Evolutionary conservation across 2,888 invertebrate genomes (phyloP).

Genomic region (Aquatica leii): DNA sequence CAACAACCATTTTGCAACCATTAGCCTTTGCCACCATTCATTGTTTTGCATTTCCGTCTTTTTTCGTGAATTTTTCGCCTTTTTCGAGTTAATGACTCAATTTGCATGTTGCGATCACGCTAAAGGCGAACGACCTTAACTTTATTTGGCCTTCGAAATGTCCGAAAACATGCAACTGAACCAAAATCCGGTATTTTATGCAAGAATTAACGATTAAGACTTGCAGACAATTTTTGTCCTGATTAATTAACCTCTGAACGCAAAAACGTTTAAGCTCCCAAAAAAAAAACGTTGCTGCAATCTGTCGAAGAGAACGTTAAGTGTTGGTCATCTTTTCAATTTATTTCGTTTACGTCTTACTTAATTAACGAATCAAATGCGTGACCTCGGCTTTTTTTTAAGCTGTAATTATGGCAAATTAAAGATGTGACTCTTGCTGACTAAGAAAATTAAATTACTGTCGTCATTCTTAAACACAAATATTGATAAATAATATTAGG

Average conservation of each 20-base stretch:
- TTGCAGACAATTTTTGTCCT: neutral
- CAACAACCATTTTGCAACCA: constrained; percentile 39
- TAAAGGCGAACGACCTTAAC: constrained; percentile 30
- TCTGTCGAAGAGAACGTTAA: too few species aligned
- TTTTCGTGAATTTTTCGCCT: neutral
- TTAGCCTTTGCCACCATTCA: constrained; percentile 19
- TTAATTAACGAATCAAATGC: too few species aligned
- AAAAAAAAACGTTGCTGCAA: too few species aligned
- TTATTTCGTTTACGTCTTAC: too few species aligned
- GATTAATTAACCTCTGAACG: constrained; percentile 7
- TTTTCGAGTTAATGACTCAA: constrained; percentile 28
- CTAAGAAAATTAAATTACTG: too few species aligned
- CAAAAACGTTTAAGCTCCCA: too few species aligned
- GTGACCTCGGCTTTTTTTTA: too few species aligned
- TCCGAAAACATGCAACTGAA: constrained; percentile 17
- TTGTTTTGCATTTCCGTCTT: constrained; percentile 11
- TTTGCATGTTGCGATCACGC: constrained; percentile 31
- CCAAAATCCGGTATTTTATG: constrained; percentile 24
- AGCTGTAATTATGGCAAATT: too few species aligned
- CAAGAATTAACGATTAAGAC: constrained; percentile 21
- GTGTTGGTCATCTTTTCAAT: too few species aligned
- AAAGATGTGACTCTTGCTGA: too few species aligned
- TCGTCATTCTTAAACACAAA: too few species aligned
- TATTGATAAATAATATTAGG: too few species aligned
- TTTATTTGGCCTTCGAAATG: constrained; percentile 23